Percentiles rank a stretch among this genome's conserved stretches.
Evolutionary conservation across 2,888 invertebrate genomes (phyloP).

Genomic region (Geotrupes spiniger): DNA sequence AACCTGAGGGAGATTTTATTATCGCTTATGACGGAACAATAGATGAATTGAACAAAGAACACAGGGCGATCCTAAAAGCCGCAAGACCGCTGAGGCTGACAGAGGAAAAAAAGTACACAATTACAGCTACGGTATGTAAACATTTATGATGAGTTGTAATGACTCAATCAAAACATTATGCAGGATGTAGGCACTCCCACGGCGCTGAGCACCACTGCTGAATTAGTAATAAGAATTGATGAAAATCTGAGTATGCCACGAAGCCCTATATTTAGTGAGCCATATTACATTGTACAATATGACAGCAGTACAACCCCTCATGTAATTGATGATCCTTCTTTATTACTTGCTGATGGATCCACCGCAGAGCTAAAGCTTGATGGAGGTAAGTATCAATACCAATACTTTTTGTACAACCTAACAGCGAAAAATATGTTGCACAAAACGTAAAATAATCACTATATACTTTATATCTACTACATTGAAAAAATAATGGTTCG

Average conservation of each 20-base stretch:
- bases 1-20: conserved; percentile 28
- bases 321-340: not conserved
- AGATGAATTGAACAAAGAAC: conserved; percentile 25
- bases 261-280: conserved; percentile 50
- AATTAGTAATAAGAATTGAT: conserved; percentile 46
- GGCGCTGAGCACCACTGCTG: conserved; percentile 11
- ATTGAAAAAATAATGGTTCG: too few species aligned
- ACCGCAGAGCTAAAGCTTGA: not conserved
- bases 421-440: too few species aligned
- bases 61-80: conserved; percentile 29
- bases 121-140: conserved; percentile 39
- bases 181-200: conserved; percentile 31
- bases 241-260: conserved; percentile 49
- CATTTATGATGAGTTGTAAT: too few species aligned
- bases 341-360: not conserved
- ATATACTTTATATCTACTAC: too few species aligned
- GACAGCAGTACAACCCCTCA: conserved; percentile 14
- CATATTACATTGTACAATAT: conserved; percentile 52
- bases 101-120: conserved; percentile 22
- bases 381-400: conserved; percentile 7
- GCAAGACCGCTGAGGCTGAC: conserved; percentile 25
- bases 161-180: conserved; percentile 11
- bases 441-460: too few species aligned
- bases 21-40: not conserved
- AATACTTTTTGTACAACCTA: too few species aligned